Conservation (phyloP, 2,113 vertebrate genomes). For the Neogale vison region DNA sequence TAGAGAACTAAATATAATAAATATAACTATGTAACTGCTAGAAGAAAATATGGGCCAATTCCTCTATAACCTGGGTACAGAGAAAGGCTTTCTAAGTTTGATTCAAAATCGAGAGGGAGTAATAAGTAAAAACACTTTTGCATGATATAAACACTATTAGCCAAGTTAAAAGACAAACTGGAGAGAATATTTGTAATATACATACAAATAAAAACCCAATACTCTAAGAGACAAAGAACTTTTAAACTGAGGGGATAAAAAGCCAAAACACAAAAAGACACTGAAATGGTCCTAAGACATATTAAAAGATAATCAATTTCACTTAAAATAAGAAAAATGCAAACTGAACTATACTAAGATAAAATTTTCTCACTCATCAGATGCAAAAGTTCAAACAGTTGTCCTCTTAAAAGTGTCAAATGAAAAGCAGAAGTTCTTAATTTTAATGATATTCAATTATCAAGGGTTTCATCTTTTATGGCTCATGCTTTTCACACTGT, state of each 20-base stretch:
- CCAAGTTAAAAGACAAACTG: neutral
- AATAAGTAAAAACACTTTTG: neutral
- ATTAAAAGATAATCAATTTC: conserved; percentile 10
- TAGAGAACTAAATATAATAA: neutral
- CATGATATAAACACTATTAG: neutral
- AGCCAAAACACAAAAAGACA: neutral
- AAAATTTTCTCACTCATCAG: neutral
- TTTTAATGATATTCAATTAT: neutral
- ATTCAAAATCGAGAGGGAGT: neutral
- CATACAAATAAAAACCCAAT: neutral
- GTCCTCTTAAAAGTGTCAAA: neutral
- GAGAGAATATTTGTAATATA: neutral
- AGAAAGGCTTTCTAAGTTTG: neutral
- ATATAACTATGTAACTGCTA: neutral
- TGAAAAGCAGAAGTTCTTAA: neutral
- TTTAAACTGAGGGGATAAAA: neutral
- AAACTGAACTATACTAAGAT: neutral
- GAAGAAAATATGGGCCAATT: neutral
- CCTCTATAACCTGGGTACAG: neutral
- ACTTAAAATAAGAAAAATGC: conserved; percentile 2
- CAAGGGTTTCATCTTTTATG: neutral
- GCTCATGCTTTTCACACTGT: neutral
- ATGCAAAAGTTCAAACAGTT: neutral
- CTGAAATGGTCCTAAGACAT: neutral
- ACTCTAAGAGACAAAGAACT: neutral